Base-by-base conservation (phyloP, 2,113 vertebrate genomes). In the Pogonocichla stellata region DNA sequence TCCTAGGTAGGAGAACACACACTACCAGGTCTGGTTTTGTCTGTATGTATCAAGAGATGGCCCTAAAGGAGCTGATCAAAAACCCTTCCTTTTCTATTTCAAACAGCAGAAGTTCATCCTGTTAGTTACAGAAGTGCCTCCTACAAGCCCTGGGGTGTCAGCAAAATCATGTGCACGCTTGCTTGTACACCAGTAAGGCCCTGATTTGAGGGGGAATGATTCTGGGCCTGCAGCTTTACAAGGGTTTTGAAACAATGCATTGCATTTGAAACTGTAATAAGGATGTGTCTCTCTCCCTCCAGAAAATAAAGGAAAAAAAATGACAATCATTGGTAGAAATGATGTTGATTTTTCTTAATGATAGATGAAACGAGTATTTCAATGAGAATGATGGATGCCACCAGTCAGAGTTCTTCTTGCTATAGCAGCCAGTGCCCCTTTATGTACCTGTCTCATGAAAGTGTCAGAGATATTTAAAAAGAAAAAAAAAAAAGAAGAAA, bases 271-370 rank as follows among this genome's bases (percentile, higher is more conserved):
- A 24, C 29, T 28, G 70, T 80, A 83, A 82, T 74, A 86, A 72
- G 61, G 38, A 91, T 87, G 18, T 42, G 13, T 83, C 19, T 91
- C 58, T 85, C 62, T 56, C 78, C 53, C 50, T 83, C 22, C 61
- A 33, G 73, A 85, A 92, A 92, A 88, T 48, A 92, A 90, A 95
- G 38, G 38, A 7, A 78, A 90, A 90, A 86, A 92, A 95, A 92
- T 40, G 1, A 58, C 42, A 95, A 81, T 90, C 90, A 92, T 69
- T 82, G 87, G 66, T 86, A 94, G 81, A 97, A 97, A 96, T 83
- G 29, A 40, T 62, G 74, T 90, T 97, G 58, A 95, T 97, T 97
- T 95, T 96, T 96, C 95, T 94, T 93, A 96, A 67, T 96, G 95
- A 97, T 82, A 96, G 96, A 97, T 96, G 70, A 97, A 97, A 96